Percentiles rank a stretch among this genome's conserved stretches.
These are phyloP conservation scores for Babyrousa celebensis DNA, from an alignment of 2,797 vertebrate species.

Conservation along the genomic window DNA sequence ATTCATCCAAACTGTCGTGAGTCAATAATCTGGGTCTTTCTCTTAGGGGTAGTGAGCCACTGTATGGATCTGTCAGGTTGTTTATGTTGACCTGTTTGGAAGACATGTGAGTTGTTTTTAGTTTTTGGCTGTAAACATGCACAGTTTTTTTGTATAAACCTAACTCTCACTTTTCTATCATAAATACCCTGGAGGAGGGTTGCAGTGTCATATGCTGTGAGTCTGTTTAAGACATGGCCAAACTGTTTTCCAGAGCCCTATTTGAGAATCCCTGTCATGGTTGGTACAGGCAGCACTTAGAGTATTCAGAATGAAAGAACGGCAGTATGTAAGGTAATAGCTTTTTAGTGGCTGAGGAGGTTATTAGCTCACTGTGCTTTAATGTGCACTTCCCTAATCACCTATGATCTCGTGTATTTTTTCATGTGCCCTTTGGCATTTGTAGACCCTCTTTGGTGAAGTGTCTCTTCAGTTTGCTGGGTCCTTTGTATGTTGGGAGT, in stretches of 20 bases:
- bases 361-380: neutral
- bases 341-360: neutral
- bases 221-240: neutral
- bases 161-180: neutral
- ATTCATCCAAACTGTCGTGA: neutral
- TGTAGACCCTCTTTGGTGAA: neutral
- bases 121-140: neutral
- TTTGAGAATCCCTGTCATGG: too few relatives aligned
- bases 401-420: neutral
- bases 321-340: neutral
- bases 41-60: neutral
- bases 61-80: rapidly evolving
- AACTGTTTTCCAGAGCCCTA: neutral
- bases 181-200: neutral
- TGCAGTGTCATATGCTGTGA: neutral
- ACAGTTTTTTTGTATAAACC: neutral
- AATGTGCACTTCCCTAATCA: neutral
- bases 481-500: neutral
- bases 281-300: neutral
- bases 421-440: neutral
- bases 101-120: neutral
- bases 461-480: neutral
- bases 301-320: neutral
- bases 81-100: neutral
- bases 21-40: neutral